These are phyloP conservation scores for Orientallactaga sibirica DNA, from an alignment of 2,797 vertebrate species.

Conservation along the genomic window DNA sequence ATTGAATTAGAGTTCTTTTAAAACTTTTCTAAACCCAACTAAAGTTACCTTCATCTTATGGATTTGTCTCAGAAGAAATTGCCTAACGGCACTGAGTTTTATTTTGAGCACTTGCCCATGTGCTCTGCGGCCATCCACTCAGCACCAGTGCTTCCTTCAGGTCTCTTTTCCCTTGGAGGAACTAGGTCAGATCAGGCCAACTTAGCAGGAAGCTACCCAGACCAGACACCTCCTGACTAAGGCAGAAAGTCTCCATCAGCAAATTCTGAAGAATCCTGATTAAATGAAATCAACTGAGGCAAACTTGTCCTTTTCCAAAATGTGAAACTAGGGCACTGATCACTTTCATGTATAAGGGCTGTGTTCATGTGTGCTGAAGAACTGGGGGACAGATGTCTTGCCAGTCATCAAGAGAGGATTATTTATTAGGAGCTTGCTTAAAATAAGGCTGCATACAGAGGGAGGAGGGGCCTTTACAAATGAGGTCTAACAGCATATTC, in stretches of 20 bases:
- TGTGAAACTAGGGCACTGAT: constrained; percentile 37
- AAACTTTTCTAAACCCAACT: neutral
- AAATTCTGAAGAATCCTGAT: constrained; percentile 61
- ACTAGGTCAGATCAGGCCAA: constrained; percentile 68
- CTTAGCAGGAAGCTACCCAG: constrained; percentile 23
- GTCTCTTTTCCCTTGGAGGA: constrained; percentile 47
- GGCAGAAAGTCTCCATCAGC: constrained; percentile 53
- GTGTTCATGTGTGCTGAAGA: neutral
- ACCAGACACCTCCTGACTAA: constrained; percentile 34
- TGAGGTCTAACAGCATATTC: neutral
- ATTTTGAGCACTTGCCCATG: constrained; percentile 33
- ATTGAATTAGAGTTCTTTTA: neutral
- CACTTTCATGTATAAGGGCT: neutral
- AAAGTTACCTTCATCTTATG: constrained; percentile 17
- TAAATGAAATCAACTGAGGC: constrained; percentile 58
- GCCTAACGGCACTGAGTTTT: constrained; percentile 13
- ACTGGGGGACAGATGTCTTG: neutral
- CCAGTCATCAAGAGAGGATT: neutral
- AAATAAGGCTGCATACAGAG: neutral
- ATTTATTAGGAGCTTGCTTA: neutral
- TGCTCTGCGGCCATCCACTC: neutral
- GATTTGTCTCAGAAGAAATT: constrained; percentile 30
- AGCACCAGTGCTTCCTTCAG: constrained; percentile 56
- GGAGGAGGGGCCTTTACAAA: neutral
- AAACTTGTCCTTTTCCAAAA: constrained; percentile 59